Evolutionary conservation across 2,888 invertebrate species (phyloP).

Genomic region (Herminia tarsipennalis): DNA sequence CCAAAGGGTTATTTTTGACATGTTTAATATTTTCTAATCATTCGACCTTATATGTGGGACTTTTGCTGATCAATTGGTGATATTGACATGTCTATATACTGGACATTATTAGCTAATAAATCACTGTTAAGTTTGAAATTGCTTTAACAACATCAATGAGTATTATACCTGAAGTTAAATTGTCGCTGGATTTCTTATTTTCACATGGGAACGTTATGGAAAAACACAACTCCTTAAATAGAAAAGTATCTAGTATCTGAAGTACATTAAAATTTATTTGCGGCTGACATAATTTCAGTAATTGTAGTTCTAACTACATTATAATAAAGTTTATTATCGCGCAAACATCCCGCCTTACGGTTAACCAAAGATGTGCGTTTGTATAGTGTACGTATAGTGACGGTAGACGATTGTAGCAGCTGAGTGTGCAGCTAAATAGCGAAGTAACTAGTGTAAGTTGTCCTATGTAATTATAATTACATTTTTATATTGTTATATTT

Average conservation of each 20-base stretch:
- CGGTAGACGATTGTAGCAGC: constrained; percentile 50
- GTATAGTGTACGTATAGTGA: constrained; percentile 52
- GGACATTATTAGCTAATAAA: background rate
- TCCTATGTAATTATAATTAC: constrained; percentile 32
- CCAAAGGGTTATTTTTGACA: background rate
- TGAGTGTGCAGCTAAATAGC: constrained; percentile 55
- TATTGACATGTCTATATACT: too few species aligned
- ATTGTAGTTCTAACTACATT: background rate
- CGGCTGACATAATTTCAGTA: background rate
- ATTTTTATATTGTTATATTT: too few species aligned
- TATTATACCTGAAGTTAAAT: too few species aligned
- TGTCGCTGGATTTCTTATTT: too few species aligned
- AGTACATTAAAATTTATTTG: too few species aligned
- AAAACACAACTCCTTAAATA: too few species aligned
- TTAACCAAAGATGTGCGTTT: constrained; percentile 66
- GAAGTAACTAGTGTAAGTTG: constrained; percentile 43
- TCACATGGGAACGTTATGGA: too few species aligned
- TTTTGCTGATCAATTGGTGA: background rate
- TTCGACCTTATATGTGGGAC: background rate
- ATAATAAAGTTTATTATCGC: constrained; percentile 32
- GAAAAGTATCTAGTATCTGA: too few species aligned
- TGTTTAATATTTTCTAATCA: background rate
- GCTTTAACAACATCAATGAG: too few species aligned
- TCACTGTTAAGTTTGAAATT: too few species aligned
- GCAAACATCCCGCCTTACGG: constrained; percentile 58